Base-by-base conservation (phyloP, 1,140 invertebrate genomes). In the Drosophila santomea region DNA sequence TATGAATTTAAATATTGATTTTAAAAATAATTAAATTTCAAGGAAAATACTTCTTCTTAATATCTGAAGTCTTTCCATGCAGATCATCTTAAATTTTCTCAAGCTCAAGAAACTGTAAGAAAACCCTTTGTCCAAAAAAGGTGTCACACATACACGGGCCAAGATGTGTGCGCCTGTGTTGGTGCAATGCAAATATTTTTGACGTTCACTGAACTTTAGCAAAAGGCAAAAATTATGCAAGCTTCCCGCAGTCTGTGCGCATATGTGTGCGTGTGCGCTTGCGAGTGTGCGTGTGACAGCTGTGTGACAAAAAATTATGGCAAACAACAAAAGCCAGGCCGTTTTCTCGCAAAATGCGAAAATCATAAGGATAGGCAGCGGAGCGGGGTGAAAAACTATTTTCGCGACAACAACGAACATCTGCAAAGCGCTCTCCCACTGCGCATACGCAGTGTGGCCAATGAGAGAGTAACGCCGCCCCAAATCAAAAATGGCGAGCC, bases 141-240 rank as follows among this genome's bases (percentile, higher is more conserved):
- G 47, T 72, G 62, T 71, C 58, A 68, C 47, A 78, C 74, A 62
- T 35, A 61, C 60, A 61, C 57, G n/a, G n/a, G 7, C 4, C 25
- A 60, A 25, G 55, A 47, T 17, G 14, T 1, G 11, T 35, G 39
- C 55, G 17, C 20, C 1, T 15, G 35, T 68, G 35, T 43, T 67
- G 58, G 52, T 68, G 63, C 68, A 80, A 89, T 90, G 84, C 84
- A 89, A 90, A 89, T 90, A 90, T 80, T 89, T 91, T 91, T 82
- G 84, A 91, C 89, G 89, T 91, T 91, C 89, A 91, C 64, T 91
- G 89, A 91, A 91, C 89, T 91, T 91, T 89, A 75, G 61, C 72
- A 20, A 62, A 78, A 74, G 79, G 82, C 77, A 89, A 89, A 90
- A 89, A 89, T 89, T 89, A 89, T 89, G 80, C 84, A 89, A 89